A percentile compares a stretch with the other conserved stretches of the same genome.
Evolutionary conservation across 2,797 vertebrate species (phyloP).

Genomic region (Labroides dimidiatus): DNA sequence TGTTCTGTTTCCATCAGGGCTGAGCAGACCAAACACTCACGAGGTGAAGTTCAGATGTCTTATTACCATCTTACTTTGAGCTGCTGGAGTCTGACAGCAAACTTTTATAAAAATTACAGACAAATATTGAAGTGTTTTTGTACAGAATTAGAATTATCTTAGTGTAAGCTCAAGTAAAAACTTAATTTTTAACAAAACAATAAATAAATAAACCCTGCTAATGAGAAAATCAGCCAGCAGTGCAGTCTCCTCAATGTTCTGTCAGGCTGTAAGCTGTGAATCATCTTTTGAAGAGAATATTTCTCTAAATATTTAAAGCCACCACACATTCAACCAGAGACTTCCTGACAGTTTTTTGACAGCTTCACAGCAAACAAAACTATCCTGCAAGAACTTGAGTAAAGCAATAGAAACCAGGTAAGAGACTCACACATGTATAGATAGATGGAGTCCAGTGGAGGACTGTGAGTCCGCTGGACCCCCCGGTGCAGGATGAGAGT

Average conservation of each 20-base stretch:
- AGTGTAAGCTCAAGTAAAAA: background rate
- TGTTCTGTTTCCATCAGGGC: background rate
- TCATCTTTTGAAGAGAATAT: constrained; percentile 2
- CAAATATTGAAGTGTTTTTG: background rate
- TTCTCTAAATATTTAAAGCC: constrained; percentile 1
- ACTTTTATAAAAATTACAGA: background rate
- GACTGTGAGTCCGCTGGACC: constrained; percentile 36
- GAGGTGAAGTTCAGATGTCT: background rate
- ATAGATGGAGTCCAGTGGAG: background rate
- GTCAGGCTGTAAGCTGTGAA: constrained; percentile 1
- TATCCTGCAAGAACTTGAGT: background rate
- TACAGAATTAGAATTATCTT: background rate
- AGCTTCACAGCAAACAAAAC: background rate
- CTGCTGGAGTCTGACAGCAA: background rate
- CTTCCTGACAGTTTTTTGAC: background rate
- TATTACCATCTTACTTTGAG: background rate
- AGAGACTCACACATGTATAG: background rate
- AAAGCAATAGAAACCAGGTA: background rate
- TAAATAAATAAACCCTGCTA: background rate
- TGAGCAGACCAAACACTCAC: background rate
- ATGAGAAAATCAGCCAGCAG: background rate
- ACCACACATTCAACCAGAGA: background rate
- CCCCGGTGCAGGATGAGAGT: constrained; percentile 49
- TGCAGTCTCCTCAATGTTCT: background rate
- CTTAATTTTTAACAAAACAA: background rate